Percentiles rank a stretch among this genome's conserved stretches.
These are phyloP conservation scores for Torymus texanus DNA, from an alignment of 2,888 invertebrate genomes.

Conservation along the genomic window DNA sequence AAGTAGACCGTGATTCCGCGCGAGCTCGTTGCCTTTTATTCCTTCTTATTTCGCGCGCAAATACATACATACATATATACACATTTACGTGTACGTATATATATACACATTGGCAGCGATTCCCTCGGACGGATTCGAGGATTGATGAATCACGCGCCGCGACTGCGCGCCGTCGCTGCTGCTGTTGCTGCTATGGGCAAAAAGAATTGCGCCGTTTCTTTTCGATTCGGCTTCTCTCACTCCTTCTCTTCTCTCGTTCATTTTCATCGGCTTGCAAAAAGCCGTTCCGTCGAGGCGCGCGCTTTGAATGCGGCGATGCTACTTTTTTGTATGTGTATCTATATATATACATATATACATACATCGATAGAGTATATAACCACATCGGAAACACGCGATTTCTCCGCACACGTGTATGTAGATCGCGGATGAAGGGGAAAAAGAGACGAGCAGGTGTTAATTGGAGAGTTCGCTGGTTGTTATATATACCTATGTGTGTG, in stretches of 20 bases:
- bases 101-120: not conserved
- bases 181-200: not conserved
- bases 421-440: not conserved
- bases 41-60: not conserved
- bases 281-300: constrained; percentile 1
- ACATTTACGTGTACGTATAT: not conserved
- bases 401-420: not conserved
- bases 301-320: not conserved
- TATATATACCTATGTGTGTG: too few relatives aligned
- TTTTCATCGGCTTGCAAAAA: not conserved
- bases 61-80: too few relatives aligned
- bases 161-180: not conserved
- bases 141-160: constrained; percentile 46
- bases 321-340: not conserved
- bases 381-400: not conserved
- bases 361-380: too few relatives aligned
- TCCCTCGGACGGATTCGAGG: constrained; percentile 30
- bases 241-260: not conserved
- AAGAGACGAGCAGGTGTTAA: constrained; percentile 43
- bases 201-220: constrained; percentile 45
- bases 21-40: not conserved
- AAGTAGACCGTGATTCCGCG: constrained; percentile 46
- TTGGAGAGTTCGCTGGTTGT: not conserved
- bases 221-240: not conserved
- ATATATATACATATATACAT: too few relatives aligned